A percentile compares a stretch with the other conserved stretches of the same genome.
Evolutionary conservation across 2,797 vertebrate species (phyloP).

Genomic region (Brachyalestes nurse): DNA sequence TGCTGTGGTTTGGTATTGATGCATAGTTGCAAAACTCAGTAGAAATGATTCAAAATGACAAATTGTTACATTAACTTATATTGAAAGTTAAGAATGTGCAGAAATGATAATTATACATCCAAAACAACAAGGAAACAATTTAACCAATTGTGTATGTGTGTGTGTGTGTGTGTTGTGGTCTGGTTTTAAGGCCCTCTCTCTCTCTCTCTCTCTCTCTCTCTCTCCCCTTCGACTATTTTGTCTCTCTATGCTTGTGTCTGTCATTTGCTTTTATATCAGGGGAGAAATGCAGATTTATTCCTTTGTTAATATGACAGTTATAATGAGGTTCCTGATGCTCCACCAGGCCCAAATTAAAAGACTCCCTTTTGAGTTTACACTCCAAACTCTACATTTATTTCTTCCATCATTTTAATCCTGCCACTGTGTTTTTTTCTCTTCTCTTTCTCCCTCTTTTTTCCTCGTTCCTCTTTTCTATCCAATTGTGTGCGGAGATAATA

Average conservation of each 20-base stretch:
- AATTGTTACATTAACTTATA: no score
- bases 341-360: slow-evolving; percentile 64
- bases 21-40: no score
- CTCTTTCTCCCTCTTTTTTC: background rate
- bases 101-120: no score
- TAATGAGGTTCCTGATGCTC: slow-evolving; percentile 76
- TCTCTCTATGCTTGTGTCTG: slow-evolving; percentile 48
- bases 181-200: background rate
- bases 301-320: slow-evolving; percentile 83
- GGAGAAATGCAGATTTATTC: slow-evolving; percentile 69
- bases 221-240: background rate
- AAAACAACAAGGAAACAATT: background rate
- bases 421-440: slow-evolving; percentile 3
- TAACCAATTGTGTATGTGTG: background rate
- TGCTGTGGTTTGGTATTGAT: no score
- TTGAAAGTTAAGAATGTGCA: no score
- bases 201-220: slow-evolving; percentile 29
- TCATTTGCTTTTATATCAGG: slow-evolving; percentile 53
- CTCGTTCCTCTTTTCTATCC: slow-evolving; percentile 21
- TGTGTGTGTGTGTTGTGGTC: background rate
- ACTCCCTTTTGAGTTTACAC: slow-evolving; percentile 62
- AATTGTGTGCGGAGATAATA: slow-evolving; percentile 55
- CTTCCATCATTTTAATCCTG: slow-evolving; percentile 44
- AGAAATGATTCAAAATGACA: no score
- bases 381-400: slow-evolving; percentile 41